Evolutionary conservation across 2,113 vertebrate genomes (phyloP).

Genomic region (Chionomys nivalis): DNA sequence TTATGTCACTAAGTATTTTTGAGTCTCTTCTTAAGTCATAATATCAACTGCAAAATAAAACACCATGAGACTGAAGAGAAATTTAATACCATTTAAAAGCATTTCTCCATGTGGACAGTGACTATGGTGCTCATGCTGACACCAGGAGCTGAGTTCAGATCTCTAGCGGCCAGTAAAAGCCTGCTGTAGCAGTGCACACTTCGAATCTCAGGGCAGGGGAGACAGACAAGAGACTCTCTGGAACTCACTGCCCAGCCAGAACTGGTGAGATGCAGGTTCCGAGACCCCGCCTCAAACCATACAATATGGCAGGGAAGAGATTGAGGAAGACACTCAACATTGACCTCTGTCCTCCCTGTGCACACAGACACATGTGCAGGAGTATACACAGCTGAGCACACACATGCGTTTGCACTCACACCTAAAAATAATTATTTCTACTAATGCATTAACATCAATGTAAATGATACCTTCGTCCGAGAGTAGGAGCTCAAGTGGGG

Average conservation of each 20-base stretch:
- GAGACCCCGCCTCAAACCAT: not conserved
- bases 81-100: slow-evolving; percentile 4
- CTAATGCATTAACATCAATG: not conserved
- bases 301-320: not conserved
- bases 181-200: not conserved
- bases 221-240: not conserved
- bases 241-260: not conserved
- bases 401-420: not conserved
- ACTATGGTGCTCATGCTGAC: not conserved
- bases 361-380: not conserved
- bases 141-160: not conserved
- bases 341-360: not conserved
- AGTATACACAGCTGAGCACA: not conserved
- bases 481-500: not conserved
- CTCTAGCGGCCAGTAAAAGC: not conserved
- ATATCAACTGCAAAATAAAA: slow-evolving; percentile 22
- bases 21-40: not conserved
- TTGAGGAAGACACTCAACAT: not conserved
- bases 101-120: not conserved
- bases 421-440: not conserved
- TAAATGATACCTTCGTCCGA: not conserved
- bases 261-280: not conserved
- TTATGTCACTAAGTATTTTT: not conserved
- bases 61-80: not conserved
- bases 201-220: not conserved